Evolutionary conservation across 2,888 invertebrate genomes (phyloP).

Genomic region (Carcina quercana): DNA sequence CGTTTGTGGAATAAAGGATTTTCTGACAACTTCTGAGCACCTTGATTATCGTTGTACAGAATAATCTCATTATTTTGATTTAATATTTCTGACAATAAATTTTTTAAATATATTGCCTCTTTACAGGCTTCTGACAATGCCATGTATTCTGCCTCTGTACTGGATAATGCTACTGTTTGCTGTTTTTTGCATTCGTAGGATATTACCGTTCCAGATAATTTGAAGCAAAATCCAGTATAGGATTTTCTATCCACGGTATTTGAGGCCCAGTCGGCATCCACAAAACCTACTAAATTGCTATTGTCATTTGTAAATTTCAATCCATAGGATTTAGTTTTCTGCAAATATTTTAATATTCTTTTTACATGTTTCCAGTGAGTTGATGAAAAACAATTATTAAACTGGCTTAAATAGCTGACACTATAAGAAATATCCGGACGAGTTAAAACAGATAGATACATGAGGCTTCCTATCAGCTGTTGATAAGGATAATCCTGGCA

Average conservation of each 20-base stretch:
- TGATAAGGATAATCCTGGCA: no score
- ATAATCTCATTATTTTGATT: neutral
- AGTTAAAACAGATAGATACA: no score
- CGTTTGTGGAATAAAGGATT: conserved; percentile 5
- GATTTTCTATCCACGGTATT: conserved; percentile 9
- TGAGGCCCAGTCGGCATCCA: conserved; percentile 12
- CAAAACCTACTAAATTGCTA: no score
- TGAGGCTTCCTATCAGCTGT: no score
- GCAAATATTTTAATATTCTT: no score
- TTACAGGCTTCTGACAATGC: conserved; percentile 9
- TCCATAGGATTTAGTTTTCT: no score
- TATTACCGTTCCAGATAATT: neutral
- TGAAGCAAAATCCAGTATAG: conserved; percentile 10
- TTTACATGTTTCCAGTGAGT: no score
- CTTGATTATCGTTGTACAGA: conserved; percentile 2
- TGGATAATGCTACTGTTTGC: conserved; percentile 9
- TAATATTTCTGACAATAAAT: conserved; percentile 5
- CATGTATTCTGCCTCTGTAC: conserved; percentile 10
- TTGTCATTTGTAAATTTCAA: no score
- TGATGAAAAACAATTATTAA: no score
- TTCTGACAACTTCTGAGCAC: conserved; percentile 1
- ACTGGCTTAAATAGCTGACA: no score
- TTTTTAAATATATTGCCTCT: conserved; percentile 10
- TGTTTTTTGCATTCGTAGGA: conserved; percentile 11
- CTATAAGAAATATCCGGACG: no score